A percentile compares a stretch with the other conserved stretches of the same genome.
phyloP scores from a whole-genome alignment of 2,888 invertebrate genomes.

The Agrilus cyanescens region DNA sequence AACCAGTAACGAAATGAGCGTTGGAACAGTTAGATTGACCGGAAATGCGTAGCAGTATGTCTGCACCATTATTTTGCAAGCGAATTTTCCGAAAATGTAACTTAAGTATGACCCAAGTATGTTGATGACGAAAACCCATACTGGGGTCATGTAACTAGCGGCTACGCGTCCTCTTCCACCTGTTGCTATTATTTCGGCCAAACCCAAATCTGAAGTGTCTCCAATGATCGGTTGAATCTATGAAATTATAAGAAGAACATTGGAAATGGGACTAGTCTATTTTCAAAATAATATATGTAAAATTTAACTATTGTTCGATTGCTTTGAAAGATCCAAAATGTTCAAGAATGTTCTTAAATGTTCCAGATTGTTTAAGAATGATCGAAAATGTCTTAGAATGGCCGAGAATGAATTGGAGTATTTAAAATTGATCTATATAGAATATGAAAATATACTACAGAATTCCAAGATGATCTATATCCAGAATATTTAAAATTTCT shows the following conservation, averaged over 20 bases:
- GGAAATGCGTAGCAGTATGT: conserved; percentile 79
- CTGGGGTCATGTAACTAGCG: conserved; percentile 28
- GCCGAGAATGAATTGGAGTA: too few species aligned
- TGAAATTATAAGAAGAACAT: conserved; percentile 15
- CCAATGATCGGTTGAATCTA: conserved; percentile 39
- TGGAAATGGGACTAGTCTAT: too few species aligned
- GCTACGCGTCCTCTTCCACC: conserved; percentile 15
- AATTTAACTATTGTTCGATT: too few species aligned
- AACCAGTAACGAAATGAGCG: conserved; percentile 57
- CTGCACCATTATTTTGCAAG: conserved; percentile 83
- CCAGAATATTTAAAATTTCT: too few species aligned
- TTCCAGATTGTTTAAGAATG: too few species aligned
- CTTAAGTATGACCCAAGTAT: conserved; percentile 52
- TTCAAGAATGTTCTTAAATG: too few species aligned
- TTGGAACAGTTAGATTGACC: conserved; percentile 62
- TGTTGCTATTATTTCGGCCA: conserved; percentile 19
- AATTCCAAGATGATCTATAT: too few species aligned
- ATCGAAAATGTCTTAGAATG: too few species aligned
- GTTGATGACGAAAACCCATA: conserved; percentile 56
- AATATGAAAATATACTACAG: too few species aligned
- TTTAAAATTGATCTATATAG: too few species aligned
- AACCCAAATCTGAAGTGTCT: conserved; percentile 24
- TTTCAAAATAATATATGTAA: too few species aligned
- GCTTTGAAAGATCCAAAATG: too few species aligned
- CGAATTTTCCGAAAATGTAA: conserved; percentile 62